Conservation (phyloP, 2,113 vertebrate genomes). For the Cygnus buccinator region DNA sequence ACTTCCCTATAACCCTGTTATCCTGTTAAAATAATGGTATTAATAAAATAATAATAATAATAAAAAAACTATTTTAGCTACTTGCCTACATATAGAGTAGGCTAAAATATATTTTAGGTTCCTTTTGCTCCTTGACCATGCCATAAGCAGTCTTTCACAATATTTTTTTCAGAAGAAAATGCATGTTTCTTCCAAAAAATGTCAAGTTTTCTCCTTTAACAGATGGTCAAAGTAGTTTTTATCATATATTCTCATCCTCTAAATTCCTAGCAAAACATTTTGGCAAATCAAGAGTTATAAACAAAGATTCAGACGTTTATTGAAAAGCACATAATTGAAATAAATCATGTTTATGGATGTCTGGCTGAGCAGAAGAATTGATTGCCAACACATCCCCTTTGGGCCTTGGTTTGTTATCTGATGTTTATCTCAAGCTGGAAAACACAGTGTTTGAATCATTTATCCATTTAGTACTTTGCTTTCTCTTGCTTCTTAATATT, state of each 20-base stretch:
- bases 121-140: slow-evolving; percentile 19
- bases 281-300: slow-evolving; percentile 49
- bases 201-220: slow-evolving; percentile 29
- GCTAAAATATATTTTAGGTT: slow-evolving; percentile 4
- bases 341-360: slow-evolving; percentile 50
- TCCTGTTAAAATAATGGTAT: not conserved
- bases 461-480: not conserved
- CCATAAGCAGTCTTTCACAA: slow-evolving; percentile 28
- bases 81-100: not conserved
- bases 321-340: slow-evolving; percentile 45
- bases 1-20: not conserved
- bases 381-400: slow-evolving; percentile 30
- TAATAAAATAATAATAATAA: too few species aligned
- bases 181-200: slow-evolving; percentile 11
- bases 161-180: slow-evolving; percentile 47
- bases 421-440: slow-evolving; percentile 40
- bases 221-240: slow-evolving; percentile 50
- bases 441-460: not conserved
- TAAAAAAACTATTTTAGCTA: not conserved
- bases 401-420: slow-evolving; percentile 13
- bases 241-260: slow-evolving; percentile 26
- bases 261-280: slow-evolving; percentile 39
- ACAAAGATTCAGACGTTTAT: slow-evolving; percentile 54
- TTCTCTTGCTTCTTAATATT: not conserved
- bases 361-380: slow-evolving; percentile 36